phyloP scores from a whole-genome alignment of 2,888 invertebrate genomes.

The Melanostoma scalare region DNA sequence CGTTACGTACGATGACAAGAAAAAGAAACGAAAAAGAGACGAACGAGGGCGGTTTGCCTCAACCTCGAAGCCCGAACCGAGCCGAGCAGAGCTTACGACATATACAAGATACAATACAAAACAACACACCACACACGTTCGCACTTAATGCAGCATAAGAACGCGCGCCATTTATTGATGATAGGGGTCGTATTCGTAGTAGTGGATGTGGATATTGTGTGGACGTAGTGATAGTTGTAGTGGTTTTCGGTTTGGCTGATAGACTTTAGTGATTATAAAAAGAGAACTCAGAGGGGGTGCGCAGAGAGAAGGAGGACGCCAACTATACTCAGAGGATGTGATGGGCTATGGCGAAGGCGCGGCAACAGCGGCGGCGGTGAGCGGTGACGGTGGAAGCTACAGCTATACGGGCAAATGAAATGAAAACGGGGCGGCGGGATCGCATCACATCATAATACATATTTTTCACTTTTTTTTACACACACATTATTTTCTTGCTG shows the following conservation, averaged over 20 bases:
- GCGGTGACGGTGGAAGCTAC: constrained; percentile 32
- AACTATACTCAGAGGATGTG: constrained; percentile 55
- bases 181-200: constrained; percentile 33
- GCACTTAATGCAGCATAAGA: constrained; percentile 59
- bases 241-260: constrained; percentile 49
- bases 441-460: constrained; percentile 71
- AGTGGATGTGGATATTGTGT: background rate
- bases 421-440: constrained; percentile 49
- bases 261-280: constrained; percentile 50
- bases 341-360: constrained; percentile 46
- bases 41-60: constrained; percentile 52
- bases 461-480: constrained; percentile 50
- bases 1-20: constrained; percentile 53
- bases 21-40: constrained; percentile 10
- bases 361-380: constrained; percentile 20
- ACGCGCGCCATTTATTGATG: constrained; percentile 70
- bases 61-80: background rate
- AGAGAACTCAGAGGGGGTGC: constrained; percentile 35
- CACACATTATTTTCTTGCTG: constrained; percentile 66
- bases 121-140: constrained; percentile 59
- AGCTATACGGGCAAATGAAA: constrained; percentile 42
- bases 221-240: constrained; percentile 29
- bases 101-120: constrained; percentile 42
- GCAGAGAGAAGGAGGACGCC: constrained; percentile 52
- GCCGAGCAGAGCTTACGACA: constrained; percentile 30